These are phyloP conservation scores for Catamblyrhynchus diadema DNA, from an alignment of 2,797 vertebrate species.

Conservation along the genomic window DNA sequence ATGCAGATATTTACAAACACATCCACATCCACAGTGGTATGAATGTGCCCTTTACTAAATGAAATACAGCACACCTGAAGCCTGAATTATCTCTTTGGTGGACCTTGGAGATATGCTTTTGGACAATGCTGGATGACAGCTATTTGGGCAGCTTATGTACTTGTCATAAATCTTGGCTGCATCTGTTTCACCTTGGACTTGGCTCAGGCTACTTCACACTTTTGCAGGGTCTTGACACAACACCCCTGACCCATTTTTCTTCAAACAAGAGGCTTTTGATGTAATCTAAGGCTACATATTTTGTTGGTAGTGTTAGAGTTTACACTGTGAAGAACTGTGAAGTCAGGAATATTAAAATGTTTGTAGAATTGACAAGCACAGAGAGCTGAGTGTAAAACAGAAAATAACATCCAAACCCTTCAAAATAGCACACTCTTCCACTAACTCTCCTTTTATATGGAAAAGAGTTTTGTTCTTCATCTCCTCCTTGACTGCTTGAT, in stretches of 20 bases:
- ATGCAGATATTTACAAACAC: conserved; percentile 35
- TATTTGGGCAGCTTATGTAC: not conserved
- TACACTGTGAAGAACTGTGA: not conserved
- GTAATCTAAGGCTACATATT: not conserved
- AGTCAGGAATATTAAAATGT: conserved; percentile 1
- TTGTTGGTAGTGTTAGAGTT: not conserved
- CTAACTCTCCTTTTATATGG: not conserved
- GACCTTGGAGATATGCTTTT: not conserved
- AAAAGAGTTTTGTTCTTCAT: not conserved
- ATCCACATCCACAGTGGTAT: not conserved
- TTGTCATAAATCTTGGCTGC: not conserved
- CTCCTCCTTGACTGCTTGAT: not conserved
- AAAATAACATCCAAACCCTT: not conserved
- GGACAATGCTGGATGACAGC: not conserved
- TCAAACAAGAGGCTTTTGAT: not conserved
- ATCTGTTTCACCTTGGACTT: not conserved
- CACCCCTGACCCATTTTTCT: not conserved
- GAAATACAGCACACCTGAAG: not conserved
- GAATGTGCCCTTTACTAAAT: not conserved
- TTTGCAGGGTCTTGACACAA: not conserved
- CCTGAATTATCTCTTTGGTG: not conserved
- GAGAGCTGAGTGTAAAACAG: not conserved
- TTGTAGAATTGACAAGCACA: not conserved
- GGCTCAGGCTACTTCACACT: not conserved
- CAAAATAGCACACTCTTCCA: not conserved